These are phyloP conservation scores for Nerophis ophidion DNA, from an alignment of 2,113 vertebrate species.

Conservation along the genomic window DNA sequence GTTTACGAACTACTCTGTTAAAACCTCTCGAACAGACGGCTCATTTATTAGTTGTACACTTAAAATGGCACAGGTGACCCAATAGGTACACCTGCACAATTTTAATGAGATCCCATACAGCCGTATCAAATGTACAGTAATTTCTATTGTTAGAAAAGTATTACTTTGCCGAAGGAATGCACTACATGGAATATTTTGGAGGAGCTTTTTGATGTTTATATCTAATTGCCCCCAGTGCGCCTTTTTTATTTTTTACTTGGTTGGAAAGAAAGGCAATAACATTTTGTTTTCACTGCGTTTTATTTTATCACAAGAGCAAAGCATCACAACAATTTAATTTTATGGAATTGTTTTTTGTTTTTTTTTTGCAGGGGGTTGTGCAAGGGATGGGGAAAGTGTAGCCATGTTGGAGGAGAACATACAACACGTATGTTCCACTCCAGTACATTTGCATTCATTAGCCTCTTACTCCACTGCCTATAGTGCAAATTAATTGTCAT, in stretches of 20 bases:
- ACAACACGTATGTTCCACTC: background rate
- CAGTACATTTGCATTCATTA: background rate
- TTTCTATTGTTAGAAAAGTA: background rate
- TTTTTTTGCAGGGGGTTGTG: too few relatives aligned
- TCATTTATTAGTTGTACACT: background rate
- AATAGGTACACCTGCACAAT: background rate
- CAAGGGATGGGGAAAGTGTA: background rate
- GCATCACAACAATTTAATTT: background rate
- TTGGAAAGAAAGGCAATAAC: background rate
- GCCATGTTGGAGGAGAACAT: background rate
- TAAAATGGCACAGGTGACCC: background rate
- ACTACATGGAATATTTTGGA: background rate
- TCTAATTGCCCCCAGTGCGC: background rate
- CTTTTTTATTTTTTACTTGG: background rate
- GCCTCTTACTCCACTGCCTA: background rate
- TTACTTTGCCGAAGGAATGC: background rate
- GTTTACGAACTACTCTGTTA: constrained; percentile 7
- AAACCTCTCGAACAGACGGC: constrained; percentile 4
- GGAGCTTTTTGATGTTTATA: background rate
- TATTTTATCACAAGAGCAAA: constrained; percentile 5
- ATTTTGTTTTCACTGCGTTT: constrained; percentile 2
- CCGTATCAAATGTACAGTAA: background rate
- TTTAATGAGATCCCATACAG: background rate
- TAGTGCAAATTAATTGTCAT: background rate
- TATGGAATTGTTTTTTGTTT: background rate